These are phyloP conservation scores for Blastobasis adustella DNA, from an alignment of 2,888 invertebrate genomes.

Conservation along the genomic window DNA sequence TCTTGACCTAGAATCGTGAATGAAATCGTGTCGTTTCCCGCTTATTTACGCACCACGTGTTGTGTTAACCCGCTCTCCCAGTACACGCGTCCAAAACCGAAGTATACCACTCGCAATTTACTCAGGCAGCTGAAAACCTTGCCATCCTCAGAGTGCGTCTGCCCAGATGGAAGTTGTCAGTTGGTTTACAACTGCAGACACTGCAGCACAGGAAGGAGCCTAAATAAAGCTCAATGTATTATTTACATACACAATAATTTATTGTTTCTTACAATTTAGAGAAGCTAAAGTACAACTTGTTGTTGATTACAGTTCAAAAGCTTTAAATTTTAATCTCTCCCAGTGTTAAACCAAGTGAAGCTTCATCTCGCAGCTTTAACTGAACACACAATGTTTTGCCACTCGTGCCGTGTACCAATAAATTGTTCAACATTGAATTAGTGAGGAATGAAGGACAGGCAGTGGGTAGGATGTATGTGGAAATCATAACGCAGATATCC, in stretches of 20 bases:
- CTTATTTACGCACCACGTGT: too few relatives aligned
- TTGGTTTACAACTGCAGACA: constrained; percentile 30
- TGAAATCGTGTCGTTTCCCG: too few relatives aligned
- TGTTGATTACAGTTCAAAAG: constrained; percentile 71
- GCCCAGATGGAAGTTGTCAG: too few relatives aligned
- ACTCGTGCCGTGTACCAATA: constrained; percentile 41
- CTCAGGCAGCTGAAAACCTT: too few relatives aligned
- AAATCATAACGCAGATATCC: constrained; percentile 76
- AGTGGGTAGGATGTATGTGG: constrained; percentile 51
- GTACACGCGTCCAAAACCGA: too few relatives aligned
- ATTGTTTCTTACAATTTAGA: constrained; percentile 75
- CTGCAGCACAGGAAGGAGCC: constrained; percentile 44
- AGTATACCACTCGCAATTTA: too few relatives aligned
- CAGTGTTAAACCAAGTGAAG: constrained; percentile 59
- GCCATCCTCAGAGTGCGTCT: too few relatives aligned
- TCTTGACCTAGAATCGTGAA: too few relatives aligned
- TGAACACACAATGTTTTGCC: constrained; percentile 57
- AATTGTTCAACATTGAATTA: constrained; percentile 24
- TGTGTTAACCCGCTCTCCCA: too few relatives aligned
- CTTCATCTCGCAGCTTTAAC: constrained; percentile 57
- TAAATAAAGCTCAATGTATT: constrained; percentile 68
- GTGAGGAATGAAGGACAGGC: constrained; percentile 48
- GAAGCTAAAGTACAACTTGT: constrained; percentile 73
- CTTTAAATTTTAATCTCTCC: constrained; percentile 63
- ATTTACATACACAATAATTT: constrained; percentile 76